Percentiles rank a stretch among this genome's conserved stretches.
phyloP scores from a whole-genome alignment of 2,888 invertebrate genomes.

The Drosophila robusta region DNA sequence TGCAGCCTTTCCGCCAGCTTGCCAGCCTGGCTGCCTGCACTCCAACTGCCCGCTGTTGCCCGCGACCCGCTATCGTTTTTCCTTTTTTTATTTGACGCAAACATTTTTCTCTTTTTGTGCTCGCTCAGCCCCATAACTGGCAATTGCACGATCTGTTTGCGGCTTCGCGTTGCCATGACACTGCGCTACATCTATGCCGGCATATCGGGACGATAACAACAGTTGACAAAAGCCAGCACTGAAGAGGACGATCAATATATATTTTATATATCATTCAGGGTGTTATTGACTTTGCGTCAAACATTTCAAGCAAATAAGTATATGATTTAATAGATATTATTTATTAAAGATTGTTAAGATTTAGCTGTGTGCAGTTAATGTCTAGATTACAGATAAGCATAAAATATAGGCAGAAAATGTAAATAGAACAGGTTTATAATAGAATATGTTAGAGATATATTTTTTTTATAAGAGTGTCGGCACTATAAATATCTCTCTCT shows the following conservation, averaged over 20 bases:
- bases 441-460: too few species aligned
- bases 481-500: too few species aligned
- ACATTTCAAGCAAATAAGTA: too few species aligned
- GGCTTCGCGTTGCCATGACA: slow-evolving; percentile 23
- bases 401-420: too few species aligned
- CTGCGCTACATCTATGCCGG: slow-evolving; percentile 37
- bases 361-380: too few species aligned
- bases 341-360: too few species aligned
- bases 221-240: slow-evolving; percentile 11
- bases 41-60: neutral
- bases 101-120: slow-evolving; percentile 37
- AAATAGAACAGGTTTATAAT: too few species aligned
- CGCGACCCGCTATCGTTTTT: slow-evolving; percentile 10
- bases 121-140: slow-evolving; percentile 58
- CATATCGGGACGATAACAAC: slow-evolving; percentile 35
- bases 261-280: neutral
- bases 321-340: too few species aligned
- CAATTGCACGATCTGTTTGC: slow-evolving; percentile 68
- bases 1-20: slow-evolving; percentile 16
- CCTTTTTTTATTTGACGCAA: slow-evolving; percentile 45
- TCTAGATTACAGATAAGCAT: too few species aligned
- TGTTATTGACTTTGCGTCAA: neutral
- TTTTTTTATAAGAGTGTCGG: too few species aligned
- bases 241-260: too few species aligned
- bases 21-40: neutral